Percentiles rank a stretch among this genome's conserved stretches.
These are phyloP conservation scores for Sthenelais limicola DNA, from an alignment of 2,888 invertebrate genomes.

Conservation along the genomic window DNA sequence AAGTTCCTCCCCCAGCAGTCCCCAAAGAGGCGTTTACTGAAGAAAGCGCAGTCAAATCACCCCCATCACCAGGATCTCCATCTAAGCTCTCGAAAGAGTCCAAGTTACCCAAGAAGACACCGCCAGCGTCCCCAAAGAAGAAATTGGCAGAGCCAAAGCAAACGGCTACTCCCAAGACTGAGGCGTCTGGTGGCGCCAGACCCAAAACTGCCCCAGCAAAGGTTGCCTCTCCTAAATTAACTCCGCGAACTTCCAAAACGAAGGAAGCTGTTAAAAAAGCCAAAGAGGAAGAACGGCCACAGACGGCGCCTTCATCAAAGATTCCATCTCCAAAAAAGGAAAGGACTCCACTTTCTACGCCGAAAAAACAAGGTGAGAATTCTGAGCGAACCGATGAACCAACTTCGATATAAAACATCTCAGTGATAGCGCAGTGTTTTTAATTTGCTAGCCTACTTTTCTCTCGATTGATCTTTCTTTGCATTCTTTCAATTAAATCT, in stretches of 20 bases:
- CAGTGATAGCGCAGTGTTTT: too few species aligned
- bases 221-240: not conserved
- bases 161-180: not conserved
- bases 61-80: slow-evolving; percentile 12
- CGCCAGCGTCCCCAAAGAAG: slow-evolving; percentile 31
- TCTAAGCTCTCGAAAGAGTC: slow-evolving; percentile 16
- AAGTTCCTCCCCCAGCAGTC: not conserved
- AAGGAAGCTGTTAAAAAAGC: not conserved
- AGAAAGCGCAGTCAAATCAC: not conserved
- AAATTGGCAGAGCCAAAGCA: not conserved
- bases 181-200: slow-evolving; percentile 28
- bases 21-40: not conserved
- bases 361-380: slow-evolving; percentile 32
- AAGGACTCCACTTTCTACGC: slow-evolving; percentile 19
- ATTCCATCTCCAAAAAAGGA: slow-evolving; percentile 33
- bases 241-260: not conserved
- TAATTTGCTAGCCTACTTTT: too few species aligned
- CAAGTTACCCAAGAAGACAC: slow-evolving; percentile 24
- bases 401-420: too few species aligned
- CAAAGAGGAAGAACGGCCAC: not conserved
- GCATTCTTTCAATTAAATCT: too few species aligned
- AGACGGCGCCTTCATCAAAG: slow-evolving; percentile 11
- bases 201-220: slow-evolving; percentile 24
- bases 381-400: too few species aligned
- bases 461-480: too few species aligned